phyloP scores from a whole-genome alignment of 35 echinoderm and acorn worm species.

The Hemicentrotus pulcherrimus region DNA sequence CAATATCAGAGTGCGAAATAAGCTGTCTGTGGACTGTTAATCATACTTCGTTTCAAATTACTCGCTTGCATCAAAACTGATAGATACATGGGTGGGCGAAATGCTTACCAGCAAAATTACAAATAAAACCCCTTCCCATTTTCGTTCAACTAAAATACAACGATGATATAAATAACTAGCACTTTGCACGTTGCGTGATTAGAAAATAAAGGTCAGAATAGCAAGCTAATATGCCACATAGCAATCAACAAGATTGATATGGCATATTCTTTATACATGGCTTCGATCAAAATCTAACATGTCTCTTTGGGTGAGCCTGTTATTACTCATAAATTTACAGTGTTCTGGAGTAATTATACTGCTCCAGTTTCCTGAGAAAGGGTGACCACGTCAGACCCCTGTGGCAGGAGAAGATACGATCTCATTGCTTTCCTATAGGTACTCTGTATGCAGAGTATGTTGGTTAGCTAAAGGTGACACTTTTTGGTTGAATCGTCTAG shows the following conservation, averaged over 20 bases:
- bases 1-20: no score
- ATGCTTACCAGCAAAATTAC: no score
- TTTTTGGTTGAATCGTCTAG: background rate
- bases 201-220: background rate
- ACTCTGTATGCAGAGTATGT: background rate
- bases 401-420: background rate
- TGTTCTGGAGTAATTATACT: constrained; percentile 1
- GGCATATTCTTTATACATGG: background rate
- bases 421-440: background rate
- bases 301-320: background rate
- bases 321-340: constrained; percentile 11
- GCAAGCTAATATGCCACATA: background rate
- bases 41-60: background rate
- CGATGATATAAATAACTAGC: background rate
- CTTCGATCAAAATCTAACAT: background rate
- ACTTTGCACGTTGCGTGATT: background rate
- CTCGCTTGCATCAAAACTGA: background rate
- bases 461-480: background rate
- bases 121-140: background rate
- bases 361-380: background rate
- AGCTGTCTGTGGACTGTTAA: no score
- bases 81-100: background rate
- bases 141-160: background rate
- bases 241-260: background rate
- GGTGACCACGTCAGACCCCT: background rate